These are phyloP conservation scores for Hypotaenidia philippensis DNA, from an alignment of 2,797 vertebrate species.

Conservation along the genomic window DNA sequence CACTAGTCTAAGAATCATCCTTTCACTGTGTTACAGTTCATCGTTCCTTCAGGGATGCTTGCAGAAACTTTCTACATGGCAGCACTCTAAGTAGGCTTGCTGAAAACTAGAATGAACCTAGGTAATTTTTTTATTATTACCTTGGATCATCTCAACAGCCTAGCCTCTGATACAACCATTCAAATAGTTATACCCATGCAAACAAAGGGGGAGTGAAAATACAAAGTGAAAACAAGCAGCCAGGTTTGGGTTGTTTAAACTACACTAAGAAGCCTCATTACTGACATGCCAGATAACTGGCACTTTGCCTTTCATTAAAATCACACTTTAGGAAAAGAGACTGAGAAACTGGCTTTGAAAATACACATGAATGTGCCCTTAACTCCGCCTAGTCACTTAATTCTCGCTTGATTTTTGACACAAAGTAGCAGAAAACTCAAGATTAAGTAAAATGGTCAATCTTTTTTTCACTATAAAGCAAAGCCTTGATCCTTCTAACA, in stretches of 20 bases:
- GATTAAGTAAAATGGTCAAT: not conserved
- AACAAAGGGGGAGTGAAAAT: not conserved
- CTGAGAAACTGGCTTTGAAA: not conserved
- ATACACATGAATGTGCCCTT: not conserved
- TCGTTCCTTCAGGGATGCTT: accelerated
- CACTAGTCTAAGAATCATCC: not conserved
- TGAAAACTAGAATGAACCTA: not conserved
- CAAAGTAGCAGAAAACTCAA: not conserved
- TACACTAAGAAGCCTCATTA: not conserved
- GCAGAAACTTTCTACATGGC: not conserved
- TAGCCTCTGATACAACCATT: not conserved
- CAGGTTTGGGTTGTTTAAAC: not conserved
- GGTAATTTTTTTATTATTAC: not conserved
- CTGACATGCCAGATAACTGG: not conserved
- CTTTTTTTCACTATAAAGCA: not conserved
- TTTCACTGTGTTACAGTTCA: not conserved
- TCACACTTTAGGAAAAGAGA: not conserved
- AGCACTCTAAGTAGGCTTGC: not conserved
- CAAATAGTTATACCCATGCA: not conserved
- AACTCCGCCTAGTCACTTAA: not conserved
- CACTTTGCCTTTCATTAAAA: not conserved
- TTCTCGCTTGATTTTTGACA: accelerated
- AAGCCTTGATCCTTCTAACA: not conserved
- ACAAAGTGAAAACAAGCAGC: not conserved
- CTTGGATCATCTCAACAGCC: not conserved